Percentiles rank a stretch among this genome's conserved stretches.
Evolutionary conservation across 2,888 invertebrate species (phyloP).

Genomic region (Rhagonycha fulva): DNA sequence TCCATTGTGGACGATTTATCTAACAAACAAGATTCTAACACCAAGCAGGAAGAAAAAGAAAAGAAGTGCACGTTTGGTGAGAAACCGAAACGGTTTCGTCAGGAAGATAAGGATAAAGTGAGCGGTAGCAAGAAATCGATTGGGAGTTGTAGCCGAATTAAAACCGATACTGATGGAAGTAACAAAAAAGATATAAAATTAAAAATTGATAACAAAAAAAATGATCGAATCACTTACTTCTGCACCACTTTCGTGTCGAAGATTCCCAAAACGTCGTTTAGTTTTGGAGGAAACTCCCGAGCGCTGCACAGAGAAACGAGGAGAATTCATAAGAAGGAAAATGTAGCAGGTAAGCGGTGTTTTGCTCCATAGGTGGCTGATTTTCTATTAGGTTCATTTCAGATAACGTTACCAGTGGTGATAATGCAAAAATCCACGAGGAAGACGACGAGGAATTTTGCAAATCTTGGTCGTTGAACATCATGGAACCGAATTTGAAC

Average conservation of each 20-base stretch:
- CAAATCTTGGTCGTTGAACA: not conserved
- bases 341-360: not conserved
- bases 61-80: not conserved
- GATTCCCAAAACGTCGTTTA: conserved; percentile 1
- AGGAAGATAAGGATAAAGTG: not conserved
- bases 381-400: not conserved
- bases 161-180: not conserved
- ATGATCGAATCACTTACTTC: not conserved
- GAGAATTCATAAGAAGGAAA: not conserved
- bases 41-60: not conserved
- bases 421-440: not conserved
- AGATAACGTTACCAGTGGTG: not conserved
- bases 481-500: not conserved
- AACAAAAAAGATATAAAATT: not conserved
- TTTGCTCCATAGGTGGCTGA: not conserved
- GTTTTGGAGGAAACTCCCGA: not conserved
- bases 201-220: not conserved
- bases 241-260: not conserved
- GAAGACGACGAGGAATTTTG: not conserved
- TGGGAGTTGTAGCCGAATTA: not conserved
- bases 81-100: not conserved
- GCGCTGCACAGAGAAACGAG: not conserved
- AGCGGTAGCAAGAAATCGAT: not conserved
- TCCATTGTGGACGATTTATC: not conserved
- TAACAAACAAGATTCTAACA: not conserved